Base-by-base conservation (phyloP, 2,797 vertebrate genomes). In the Pseudochirops corinnae region DNA sequence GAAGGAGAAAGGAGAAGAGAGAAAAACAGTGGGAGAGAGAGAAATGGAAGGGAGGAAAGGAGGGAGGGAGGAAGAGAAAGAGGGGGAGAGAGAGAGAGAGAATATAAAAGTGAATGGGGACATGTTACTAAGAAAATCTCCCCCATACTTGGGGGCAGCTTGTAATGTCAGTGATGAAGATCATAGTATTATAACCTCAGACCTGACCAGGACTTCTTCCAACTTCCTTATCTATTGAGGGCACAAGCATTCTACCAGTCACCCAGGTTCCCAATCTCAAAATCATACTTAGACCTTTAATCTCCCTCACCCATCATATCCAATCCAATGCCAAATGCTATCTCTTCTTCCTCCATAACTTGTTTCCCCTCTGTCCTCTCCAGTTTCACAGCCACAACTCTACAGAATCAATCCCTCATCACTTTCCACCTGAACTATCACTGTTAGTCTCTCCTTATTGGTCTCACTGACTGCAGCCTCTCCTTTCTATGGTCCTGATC, bases 11-110 rank as follows among this genome's bases (percentile, higher is more conserved):
- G 12, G 14, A 4, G 11, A 2, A 62, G 29, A 31, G 28, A 62
- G 53, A 53, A 53, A 62, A 31, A 13, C 2, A 13, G 11, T 13
- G 2, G 1, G 3, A 1, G 2, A 33, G 58, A 62, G 4, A 14
- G 3, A 29, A 2, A 3, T 7, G 28, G 11, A 1, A 29, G 24
- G 6, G 7, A 29, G 9, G 9, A 33, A 5, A 13, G 12, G 29
- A 60, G 4, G 10, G 57, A 60, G 55, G 12, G 13, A 14, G 9
- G 13, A 31, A 9, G 9, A 62, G 11, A 60, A 2, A 62, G 12
- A 31, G 3, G 31, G 2, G 4, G 3, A 5, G 2, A 62, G 29
- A 62, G 4, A 33, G 62, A n/a, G 33, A 67, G 14, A 39, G 5
- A 74, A 74, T 39, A 74, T 74, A 74, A 74, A 39, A 39, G n/a